Evolutionary conservation across 2,113 vertebrate species (phyloP), one percentile per base, ranked within the genome.

Genomic region (Lates calcarifer): DNA sequence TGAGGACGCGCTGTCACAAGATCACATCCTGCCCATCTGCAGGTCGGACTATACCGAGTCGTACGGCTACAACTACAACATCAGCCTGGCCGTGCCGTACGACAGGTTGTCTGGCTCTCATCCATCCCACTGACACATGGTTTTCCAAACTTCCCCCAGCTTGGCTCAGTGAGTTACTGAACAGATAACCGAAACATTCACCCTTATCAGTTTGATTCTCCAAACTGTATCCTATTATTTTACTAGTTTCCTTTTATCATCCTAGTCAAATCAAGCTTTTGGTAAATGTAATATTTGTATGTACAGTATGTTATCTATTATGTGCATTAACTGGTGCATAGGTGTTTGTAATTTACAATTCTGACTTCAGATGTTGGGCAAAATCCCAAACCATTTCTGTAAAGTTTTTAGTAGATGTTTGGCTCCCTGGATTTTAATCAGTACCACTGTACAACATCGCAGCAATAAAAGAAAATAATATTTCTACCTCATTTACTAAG

Each of bases 11-110:
- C 18, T 92, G 86, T 87, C 95, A 0, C 94, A 84, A 12, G 96
- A 96, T 20, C 95, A 96, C 10, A 4, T 97, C 10, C 94, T 98
- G 3, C 97, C 98, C 24, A 96, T 98, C 90, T 99, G 97, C 93
- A 96, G 96, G 75, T 96, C 97, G 0, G 90, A 96, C 89, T 96
- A 96, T 58, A 87, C 70, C 0, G 92, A 95, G 67, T 65, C 89
- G 9, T 77, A 89, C 0, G 96, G 96, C 0, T 96, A 97, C 91
- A 97, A 89, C 95, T 99, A 97, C 86, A 97, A 98, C 94, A 97
- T 98, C 0, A 90, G 95, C n/a, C 95, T 98, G 14, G 81, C 95
- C 0, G 90, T 97, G 80, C 98, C 97, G 26, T 97, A 96, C 0
- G 97, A 98, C 84, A 63, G 93, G 53, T 85, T 95, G 47, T 41